Evolutionary conservation across 2,797 vertebrate species (phyloP).

Genomic region (Poecilia picta): DNA sequence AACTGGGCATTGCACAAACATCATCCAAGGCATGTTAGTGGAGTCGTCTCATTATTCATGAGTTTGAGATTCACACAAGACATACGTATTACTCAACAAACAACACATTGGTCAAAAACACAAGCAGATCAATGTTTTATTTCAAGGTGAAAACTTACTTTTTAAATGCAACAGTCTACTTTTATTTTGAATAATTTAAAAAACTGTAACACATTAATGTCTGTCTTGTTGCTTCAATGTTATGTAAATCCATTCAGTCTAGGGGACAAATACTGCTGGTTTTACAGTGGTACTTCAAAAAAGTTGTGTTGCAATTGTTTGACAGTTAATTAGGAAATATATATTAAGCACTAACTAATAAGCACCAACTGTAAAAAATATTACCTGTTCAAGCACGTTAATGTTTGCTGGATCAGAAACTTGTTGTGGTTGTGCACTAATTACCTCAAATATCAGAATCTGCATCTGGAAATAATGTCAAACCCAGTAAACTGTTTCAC

Average conservation of each 20-base stretch:
- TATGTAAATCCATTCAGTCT: not conserved
- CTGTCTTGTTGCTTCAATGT: not conserved
- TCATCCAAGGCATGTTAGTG: not conserved
- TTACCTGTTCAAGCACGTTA: not conserved
- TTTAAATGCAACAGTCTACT: not conserved
- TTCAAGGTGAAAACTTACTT: not conserved
- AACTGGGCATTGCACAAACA: not conserved
- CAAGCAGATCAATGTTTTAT: not conserved
- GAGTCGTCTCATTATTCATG: not conserved
- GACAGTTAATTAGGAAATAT: not conserved
- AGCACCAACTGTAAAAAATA: not conserved
- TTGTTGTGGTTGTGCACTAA: not conserved
- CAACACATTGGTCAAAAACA: not conserved
- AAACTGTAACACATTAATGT: not conserved
- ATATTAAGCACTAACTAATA: not conserved
- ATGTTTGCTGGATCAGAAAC: not conserved
- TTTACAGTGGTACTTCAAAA: not conserved
- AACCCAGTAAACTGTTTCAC: not conserved
- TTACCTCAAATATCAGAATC: not conserved
- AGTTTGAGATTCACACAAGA: not conserved
- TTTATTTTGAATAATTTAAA: constrained; percentile 2
- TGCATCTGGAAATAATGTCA: not conserved
- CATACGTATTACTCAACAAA: not conserved
- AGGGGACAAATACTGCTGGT: not conserved
- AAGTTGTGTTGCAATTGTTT: not conserved